A percentile compares a stretch with the other conserved stretches of the same genome.
These are phyloP conservation scores for Hexactinellida sp. DNA, from an alignment of 37 sponge, comb jelly and placozoan species.

Conservation along the genomic window DNA sequence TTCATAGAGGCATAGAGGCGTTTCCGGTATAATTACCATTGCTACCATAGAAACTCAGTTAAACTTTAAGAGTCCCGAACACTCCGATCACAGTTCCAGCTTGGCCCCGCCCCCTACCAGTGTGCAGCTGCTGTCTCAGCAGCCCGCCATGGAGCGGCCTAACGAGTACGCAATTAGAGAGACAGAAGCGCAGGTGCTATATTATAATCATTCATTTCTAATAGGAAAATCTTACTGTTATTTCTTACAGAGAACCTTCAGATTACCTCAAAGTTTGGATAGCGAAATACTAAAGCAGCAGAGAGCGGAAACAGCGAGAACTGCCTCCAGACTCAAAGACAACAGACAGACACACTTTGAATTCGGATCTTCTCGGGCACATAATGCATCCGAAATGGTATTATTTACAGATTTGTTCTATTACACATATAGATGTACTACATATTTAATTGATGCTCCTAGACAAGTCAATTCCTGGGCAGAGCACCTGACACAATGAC, in stretches of 20 bases:
- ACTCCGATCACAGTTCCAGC: background rate
- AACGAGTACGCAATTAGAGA: background rate
- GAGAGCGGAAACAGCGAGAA: background rate
- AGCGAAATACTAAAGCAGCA: background rate
- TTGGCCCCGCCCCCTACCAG: background rate
- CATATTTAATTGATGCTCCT: background rate
- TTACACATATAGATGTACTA: background rate
- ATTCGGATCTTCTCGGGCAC: slow-evolving; percentile 35
- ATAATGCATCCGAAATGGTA: slow-evolving; percentile 35
- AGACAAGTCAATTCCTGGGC: background rate
- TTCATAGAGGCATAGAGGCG: too few relatives aligned
- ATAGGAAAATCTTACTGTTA: too few relatives aligned
- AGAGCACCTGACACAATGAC: background rate
- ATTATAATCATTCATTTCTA: too few relatives aligned
- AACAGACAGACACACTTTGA: slow-evolving; percentile 54
- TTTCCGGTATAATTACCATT: background rate
- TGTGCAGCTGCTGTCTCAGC: background rate
- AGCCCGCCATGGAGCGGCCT: background rate
- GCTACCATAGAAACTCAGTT: background rate
- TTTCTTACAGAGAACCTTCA: background rate
- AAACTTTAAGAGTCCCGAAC: background rate
- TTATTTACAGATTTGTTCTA: background rate
- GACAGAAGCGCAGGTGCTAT: slow-evolving; percentile 2
- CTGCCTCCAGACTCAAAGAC: slow-evolving; percentile 22
- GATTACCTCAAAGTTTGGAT: background rate